Conservation (phyloP, 2,113 vertebrate genomes). For the Glareola pratincola region DNA sequence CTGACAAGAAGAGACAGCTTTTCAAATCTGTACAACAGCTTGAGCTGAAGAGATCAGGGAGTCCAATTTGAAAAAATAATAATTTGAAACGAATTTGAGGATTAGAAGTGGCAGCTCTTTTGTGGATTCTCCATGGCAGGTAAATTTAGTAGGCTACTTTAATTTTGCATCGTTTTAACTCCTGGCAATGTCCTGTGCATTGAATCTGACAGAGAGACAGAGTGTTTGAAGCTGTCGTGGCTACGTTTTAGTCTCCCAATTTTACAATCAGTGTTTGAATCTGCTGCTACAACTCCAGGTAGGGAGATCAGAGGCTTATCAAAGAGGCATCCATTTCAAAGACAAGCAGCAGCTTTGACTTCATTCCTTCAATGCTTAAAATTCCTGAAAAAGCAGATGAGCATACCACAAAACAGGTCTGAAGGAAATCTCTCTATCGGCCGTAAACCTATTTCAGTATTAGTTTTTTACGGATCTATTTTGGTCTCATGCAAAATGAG, state of each 20-base stretch:
- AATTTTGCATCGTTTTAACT: slow-evolving; percentile 65
- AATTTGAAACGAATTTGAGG: slow-evolving; percentile 62
- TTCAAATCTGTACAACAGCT: slow-evolving; percentile 63
- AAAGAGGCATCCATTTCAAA: slow-evolving; percentile 66
- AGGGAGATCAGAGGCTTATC: slow-evolving; percentile 66
- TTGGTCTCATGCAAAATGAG: slow-evolving; percentile 39
- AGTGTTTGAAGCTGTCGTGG: slow-evolving; percentile 48
- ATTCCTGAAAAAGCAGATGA: slow-evolving; percentile 56
- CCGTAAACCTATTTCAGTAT: slow-evolving; percentile 23
- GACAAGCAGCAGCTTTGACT: slow-evolving; percentile 63
- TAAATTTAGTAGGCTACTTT: slow-evolving; percentile 70
- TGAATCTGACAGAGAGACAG: slow-evolving; percentile 60
- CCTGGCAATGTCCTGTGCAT: slow-evolving; percentile 60
- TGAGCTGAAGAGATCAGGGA: slow-evolving; percentile 65
- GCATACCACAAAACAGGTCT: slow-evolving; percentile 39
- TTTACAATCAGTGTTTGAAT: slow-evolving; percentile 68
- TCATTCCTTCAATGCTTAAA: slow-evolving; percentile 52
- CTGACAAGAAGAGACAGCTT: slow-evolving; percentile 66
- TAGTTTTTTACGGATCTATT: slow-evolving; percentile 49
- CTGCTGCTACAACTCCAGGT: slow-evolving; percentile 53
- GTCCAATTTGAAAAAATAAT: slow-evolving; percentile 66
- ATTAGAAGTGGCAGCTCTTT: slow-evolving; percentile 70
- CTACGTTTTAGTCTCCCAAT: slow-evolving; percentile 59
- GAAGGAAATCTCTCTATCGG: slow-evolving; percentile 10
- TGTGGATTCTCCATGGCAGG: slow-evolving; percentile 63